Evolutionary conservation across 2,113 vertebrate species (phyloP), one percentile per base, ranked within the genome.

Genomic region (Callopanchax toddi): DNA sequence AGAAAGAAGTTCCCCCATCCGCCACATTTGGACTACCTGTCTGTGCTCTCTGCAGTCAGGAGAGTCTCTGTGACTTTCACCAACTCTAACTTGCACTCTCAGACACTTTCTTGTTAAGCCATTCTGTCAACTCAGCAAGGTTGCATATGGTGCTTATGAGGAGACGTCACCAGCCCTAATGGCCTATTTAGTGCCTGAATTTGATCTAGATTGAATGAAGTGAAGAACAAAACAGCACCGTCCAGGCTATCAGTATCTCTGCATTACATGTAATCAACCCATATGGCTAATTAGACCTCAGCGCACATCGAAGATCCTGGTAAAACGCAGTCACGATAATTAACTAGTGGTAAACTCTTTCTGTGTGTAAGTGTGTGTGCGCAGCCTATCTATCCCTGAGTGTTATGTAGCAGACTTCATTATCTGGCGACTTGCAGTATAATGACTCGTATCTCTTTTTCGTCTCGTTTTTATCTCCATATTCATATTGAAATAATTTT

Each of bases 401-500:
- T 72, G 53, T 78, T 78, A 88, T 85, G 34, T 79, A 85, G 60
- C 54, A 67, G 72, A 83, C 79, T 86, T 86, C 85, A 83, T 90
- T 88, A 87, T 82, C 79, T 77, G 75, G 52, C 73, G 65, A 67
- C 67, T 63, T 74, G 74, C 68, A 54, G 40, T 42, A 52, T 84
- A 86, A 86, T 81, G 78, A 82, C 83, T 81, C 48, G 75, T 84
- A 86, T 78, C 68, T 67, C 42, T 49, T 76, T 55, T 60, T 64
- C 13, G 50, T 83, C 79, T 64, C 46, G 37, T 87, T 70, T 72
- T 9, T 71, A 91, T 87, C 87, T 48, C 37, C 48, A 51, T 39
- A 23, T 45, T 72, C 66, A 83, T 84, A 87, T 84, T 86, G 78
- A 83, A 91, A 84, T 87, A 62, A 73, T 79, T 81, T 84, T 86